These are phyloP conservation scores for Neoitamus cyanurus DNA, from an alignment of 2,888 invertebrate genomes.

Conservation along the genomic window DNA sequence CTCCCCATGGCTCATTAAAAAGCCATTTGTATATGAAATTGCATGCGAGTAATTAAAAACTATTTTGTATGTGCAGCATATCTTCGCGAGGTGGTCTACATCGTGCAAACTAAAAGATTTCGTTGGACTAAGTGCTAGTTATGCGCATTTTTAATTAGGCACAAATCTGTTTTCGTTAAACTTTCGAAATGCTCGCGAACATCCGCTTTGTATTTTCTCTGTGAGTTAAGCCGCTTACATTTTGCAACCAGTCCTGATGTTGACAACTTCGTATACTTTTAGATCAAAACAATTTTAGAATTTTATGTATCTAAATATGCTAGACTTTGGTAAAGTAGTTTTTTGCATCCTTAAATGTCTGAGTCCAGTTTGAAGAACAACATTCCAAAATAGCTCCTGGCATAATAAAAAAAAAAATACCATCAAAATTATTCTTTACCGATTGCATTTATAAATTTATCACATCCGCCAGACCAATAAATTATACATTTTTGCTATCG, in stretches of 20 bases:
- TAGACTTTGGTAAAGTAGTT: too few species aligned
- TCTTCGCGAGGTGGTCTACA: neutral
- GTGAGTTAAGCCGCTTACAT: too few species aligned
- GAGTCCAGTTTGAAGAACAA: too few species aligned
- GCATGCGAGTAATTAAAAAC: neutral
- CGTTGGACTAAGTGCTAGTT: too few species aligned
- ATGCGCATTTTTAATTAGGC: neutral
- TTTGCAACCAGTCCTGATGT: too few species aligned
- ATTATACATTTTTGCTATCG: neutral
- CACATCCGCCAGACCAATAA: neutral
- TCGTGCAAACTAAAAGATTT: too few species aligned
- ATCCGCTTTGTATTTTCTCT: too few species aligned
- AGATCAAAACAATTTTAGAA: too few species aligned
- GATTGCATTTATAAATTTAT: neutral
- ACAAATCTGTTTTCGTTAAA: neutral
- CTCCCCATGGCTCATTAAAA: neutral
- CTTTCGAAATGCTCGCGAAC: neutral
- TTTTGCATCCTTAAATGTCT: too few species aligned
- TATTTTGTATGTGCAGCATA: neutral
- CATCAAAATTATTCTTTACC: neutral
- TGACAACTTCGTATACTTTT: too few species aligned
- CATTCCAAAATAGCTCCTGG: too few species aligned
- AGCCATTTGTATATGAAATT: conserved; percentile 2
- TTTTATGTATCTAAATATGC: too few species aligned
- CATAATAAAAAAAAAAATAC: neutral